Conservation (phyloP, 2,888 invertebrate genomes). For the Lasioglossum oenotherae region DNA sequence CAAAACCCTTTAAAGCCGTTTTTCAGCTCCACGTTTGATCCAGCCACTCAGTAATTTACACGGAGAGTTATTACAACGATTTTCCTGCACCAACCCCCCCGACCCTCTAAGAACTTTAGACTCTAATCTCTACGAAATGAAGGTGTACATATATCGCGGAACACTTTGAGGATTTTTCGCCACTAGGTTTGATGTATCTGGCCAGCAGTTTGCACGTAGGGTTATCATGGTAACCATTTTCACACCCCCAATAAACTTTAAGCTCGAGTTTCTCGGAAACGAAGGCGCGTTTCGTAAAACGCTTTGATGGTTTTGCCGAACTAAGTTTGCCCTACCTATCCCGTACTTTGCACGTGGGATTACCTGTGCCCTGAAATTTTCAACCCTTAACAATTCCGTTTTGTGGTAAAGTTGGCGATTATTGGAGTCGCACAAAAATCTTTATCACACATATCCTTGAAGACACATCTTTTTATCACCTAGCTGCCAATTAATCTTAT, state of each 20-base stretch:
- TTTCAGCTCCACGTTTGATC: not conserved
- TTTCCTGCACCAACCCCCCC: not conserved
- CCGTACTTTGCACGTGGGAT: not conserved
- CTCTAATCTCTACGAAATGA: not conserved
- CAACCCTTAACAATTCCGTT: not conserved
- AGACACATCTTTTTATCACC: too few species aligned
- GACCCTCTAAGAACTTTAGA: not conserved
- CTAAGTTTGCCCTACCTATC: not conserved
- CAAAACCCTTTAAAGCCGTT: not conserved
- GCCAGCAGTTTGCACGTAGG: not conserved
- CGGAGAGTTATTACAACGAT: not conserved
- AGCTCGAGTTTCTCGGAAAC: not conserved
- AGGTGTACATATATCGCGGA: not conserved
- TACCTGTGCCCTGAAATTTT: not conserved
- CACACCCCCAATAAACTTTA: not conserved
- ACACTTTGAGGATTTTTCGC: not conserved
- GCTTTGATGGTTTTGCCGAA: not conserved
- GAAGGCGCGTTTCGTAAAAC: not conserved
- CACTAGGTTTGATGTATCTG: not conserved
- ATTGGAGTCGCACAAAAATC: too few species aligned
- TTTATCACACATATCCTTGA: too few species aligned
- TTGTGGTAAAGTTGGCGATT: not conserved
- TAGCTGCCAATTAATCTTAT: not conserved
- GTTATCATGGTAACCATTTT: not conserved
- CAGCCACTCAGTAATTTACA: not conserved